Percentiles rank a stretch among this genome's conserved stretches.
Evolutionary conservation across 2,113 vertebrate species (phyloP).

Genomic region (Butorides virescens): DNA sequence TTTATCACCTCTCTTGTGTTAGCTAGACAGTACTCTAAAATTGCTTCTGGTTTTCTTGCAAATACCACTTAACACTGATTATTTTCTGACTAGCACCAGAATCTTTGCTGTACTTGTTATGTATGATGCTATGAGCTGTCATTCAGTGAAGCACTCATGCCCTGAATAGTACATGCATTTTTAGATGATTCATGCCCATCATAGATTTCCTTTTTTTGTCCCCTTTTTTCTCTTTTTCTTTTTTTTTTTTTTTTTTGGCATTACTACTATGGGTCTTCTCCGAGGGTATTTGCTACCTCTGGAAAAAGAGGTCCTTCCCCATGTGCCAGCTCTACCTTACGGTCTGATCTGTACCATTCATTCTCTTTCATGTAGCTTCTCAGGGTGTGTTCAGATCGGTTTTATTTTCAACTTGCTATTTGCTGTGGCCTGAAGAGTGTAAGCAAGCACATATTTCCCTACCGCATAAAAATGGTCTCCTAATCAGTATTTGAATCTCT

Average conservation of each 20-base stretch:
- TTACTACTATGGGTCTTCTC: accelerated
- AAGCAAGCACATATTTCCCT: neutral
- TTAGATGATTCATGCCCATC: neutral
- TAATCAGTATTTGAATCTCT: neutral
- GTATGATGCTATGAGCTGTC: neutral
- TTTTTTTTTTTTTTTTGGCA: no score
- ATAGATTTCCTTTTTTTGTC: neutral
- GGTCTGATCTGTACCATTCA: neutral
- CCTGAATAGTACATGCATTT: neutral
- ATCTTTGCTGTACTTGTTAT: neutral
- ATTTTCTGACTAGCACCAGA: neutral
- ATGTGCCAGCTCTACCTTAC: neutral
- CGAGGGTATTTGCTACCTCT: neutral
- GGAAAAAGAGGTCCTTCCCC: neutral
- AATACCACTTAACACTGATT: neutral
- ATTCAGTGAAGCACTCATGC: neutral
- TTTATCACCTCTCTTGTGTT: neutral
- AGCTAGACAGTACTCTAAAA: neutral
- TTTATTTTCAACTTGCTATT: neutral
- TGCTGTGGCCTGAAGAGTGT: neutral
- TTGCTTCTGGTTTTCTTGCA: neutral
- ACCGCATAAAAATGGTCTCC: neutral
- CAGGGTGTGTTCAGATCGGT: neutral
- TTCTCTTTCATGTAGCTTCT: neutral
- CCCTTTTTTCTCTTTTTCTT: no score